phyloP scores from a whole-genome alignment of 2,113 vertebrate genomes.

The Picathartes gymnocephalus region DNA sequence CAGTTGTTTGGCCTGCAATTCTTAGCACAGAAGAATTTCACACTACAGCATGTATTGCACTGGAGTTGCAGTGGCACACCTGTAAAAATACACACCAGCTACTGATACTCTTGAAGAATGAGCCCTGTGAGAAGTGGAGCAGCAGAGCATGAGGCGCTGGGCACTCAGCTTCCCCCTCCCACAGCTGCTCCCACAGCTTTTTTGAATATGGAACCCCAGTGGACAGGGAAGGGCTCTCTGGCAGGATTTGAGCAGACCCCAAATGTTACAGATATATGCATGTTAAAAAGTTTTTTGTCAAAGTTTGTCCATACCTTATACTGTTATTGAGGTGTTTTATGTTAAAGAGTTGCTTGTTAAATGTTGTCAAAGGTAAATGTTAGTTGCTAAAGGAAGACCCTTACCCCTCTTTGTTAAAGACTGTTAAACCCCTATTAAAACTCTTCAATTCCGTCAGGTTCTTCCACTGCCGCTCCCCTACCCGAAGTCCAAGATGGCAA shows the following conservation, averaged over 20 bases:
- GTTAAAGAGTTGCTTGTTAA: too few species aligned
- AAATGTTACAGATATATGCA: too few species aligned
- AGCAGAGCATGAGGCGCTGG: rapidly evolving
- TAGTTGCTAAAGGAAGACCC: too few species aligned
- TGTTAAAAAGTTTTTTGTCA: too few species aligned
- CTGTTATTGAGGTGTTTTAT: too few species aligned
- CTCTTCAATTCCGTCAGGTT: too few species aligned
- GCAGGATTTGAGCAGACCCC: neutral
- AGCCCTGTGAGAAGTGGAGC: neutral
- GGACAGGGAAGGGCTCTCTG: neutral
- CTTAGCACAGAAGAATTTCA: neutral
- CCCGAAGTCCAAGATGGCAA: too few species aligned
- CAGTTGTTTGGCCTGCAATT: neutral
- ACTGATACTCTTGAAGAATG: neutral
- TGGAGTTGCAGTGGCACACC: neutral
- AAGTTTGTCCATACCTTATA: too few species aligned
- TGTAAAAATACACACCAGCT: neutral
- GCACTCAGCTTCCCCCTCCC: neutral
- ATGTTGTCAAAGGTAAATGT: too few species aligned
- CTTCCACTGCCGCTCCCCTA: too few species aligned
- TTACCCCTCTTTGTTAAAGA: too few species aligned
- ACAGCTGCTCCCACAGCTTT: neutral
- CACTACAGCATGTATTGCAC: rapidly evolving
- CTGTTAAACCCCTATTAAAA: too few species aligned
- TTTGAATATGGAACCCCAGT: rapidly evolving